Evolutionary conservation across 2,888 invertebrate genomes (phyloP), one percentile per base, ranked within the genome.

Genomic region (Nephrotoma flavescens): DNA sequence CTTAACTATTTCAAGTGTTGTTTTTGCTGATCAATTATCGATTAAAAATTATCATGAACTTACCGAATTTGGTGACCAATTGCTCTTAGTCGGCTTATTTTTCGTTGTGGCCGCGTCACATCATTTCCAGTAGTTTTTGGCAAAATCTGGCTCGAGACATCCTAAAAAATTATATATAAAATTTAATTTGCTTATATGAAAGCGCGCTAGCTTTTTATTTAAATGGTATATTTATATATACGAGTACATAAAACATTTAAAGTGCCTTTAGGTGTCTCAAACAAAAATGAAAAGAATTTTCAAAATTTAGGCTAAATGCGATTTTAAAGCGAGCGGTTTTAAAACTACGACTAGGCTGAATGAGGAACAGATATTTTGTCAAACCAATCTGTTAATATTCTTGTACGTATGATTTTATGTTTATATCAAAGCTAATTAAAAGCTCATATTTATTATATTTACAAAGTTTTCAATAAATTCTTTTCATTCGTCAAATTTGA

Each of bases 51-150:
- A 0, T 31, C 31, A 31, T 31, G 31, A 1, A 7, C 83, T 89
- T 91, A 95, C 96, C 95, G 94, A 90, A 96, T 96, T 92, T 96
- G 96, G 91, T 95, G 95, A 89, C 95, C 95, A 89, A 96, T 95
- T 42, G 95, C 95, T 89, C 94, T 92, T 89, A 96, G 91, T 88
- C 95, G 94, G 91, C 94, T 95, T 87, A 95, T 92, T 92, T 95
- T 95, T 89, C 92, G 92, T 85, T 92, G 90, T 86, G 93, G 93
- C 90, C 93, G 93, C 87, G 92, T 90, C 6, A 93, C 91, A 88
- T 94, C 94, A 89, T 93, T 93, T 1, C 92, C 88, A 87, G 93
- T 90, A 89, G 47, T 86, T 86, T 93, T 94, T 86, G 94, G 94
- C 87, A 94, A 93, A 91, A 94, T 94, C 90, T 94, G 93, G 42